A percentile compares a stretch with the other conserved stretches of the same genome.
Evolutionary conservation across 2,888 invertebrate genomes (phyloP).

Genomic region (Nomada flava): DNA sequence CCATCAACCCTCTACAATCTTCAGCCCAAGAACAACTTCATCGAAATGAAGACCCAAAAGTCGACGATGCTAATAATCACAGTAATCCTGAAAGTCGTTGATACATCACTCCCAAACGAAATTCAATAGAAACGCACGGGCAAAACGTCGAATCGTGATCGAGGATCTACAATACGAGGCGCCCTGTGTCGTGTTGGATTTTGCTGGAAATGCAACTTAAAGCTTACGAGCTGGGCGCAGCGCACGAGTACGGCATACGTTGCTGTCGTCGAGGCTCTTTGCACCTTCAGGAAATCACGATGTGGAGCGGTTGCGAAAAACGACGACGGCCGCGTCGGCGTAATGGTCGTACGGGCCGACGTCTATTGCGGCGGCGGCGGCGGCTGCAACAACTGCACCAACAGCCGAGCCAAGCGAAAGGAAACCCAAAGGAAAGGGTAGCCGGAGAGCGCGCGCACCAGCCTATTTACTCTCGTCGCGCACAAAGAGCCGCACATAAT

Average conservation of each 20-base stretch:
- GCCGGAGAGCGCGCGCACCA: constrained; percentile 48
- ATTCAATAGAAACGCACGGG: background rate
- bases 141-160: constrained; percentile 12
- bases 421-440: constrained; percentile 63
- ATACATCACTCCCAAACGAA: background rate
- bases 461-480: constrained; percentile 62
- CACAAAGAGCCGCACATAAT: constrained; percentile 65
- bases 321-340: constrained; percentile 44
- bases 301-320: constrained; percentile 77
- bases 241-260: constrained; percentile 46
- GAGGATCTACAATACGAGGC: constrained; percentile 9
- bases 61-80: no score
- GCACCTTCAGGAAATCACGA: constrained; percentile 78
- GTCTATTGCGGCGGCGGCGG: constrained; percentile 47
- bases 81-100: no score
- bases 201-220: constrained; percentile 49
- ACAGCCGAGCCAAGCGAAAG: constrained; percentile 62
- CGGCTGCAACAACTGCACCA: constrained; percentile 72
- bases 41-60: no score
- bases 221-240: constrained; percentile 50
- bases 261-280: constrained; percentile 64
- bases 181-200: constrained; percentile 2
- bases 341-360: constrained; percentile 38
- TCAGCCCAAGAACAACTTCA: no score
- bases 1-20: no score